A percentile compares a stretch with the other conserved stretches of the same genome.
These are phyloP conservation scores for Drosophila hydei DNA, from an alignment of 1,140 invertebrate species.

Conservation along the genomic window DNA sequence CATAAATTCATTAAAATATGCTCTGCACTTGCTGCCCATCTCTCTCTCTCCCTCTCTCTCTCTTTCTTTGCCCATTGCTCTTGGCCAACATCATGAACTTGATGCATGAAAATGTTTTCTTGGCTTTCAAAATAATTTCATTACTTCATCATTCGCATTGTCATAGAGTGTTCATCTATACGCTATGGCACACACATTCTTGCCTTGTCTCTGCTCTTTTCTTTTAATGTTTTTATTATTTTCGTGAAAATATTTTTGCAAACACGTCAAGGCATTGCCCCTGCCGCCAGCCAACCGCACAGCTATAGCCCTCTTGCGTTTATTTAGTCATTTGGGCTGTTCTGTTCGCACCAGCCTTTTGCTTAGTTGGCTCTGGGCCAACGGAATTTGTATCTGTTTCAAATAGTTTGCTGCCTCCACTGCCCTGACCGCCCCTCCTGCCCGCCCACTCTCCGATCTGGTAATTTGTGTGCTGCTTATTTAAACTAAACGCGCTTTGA, in stretches of 20 bases:
- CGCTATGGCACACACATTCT: background rate
- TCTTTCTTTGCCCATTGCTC: background rate
- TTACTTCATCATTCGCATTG: constrained; percentile 61
- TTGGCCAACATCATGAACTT: constrained; percentile 59
- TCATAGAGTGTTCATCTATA: constrained; percentile 46
- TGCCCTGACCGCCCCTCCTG: background rate
- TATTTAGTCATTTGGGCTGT: constrained; percentile 22
- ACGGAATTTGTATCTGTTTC: constrained; percentile 77
- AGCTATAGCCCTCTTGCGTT: background rate
- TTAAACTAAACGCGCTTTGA: constrained; percentile 62
- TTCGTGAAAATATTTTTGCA: constrained; percentile 70
- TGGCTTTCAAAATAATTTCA: constrained; percentile 63
- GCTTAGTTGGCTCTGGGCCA: constrained; percentile 53
- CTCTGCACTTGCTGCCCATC: background rate
- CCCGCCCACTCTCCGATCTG: background rate
- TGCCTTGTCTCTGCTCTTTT: background rate
- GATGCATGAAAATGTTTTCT: constrained; percentile 57
- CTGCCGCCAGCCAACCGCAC: background rate
- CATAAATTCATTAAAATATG: constrained; percentile 55
- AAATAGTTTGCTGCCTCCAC: constrained; percentile 53
- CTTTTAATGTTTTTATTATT: constrained; percentile 50
- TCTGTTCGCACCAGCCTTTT: constrained; percentile 39
- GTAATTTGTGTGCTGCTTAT: constrained; percentile 53
- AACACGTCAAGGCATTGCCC: constrained; percentile 64
- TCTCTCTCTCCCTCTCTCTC: background rate